Conservation (phyloP, 2,888 invertebrate species). For the Cerceris rybyensis region DNA sequence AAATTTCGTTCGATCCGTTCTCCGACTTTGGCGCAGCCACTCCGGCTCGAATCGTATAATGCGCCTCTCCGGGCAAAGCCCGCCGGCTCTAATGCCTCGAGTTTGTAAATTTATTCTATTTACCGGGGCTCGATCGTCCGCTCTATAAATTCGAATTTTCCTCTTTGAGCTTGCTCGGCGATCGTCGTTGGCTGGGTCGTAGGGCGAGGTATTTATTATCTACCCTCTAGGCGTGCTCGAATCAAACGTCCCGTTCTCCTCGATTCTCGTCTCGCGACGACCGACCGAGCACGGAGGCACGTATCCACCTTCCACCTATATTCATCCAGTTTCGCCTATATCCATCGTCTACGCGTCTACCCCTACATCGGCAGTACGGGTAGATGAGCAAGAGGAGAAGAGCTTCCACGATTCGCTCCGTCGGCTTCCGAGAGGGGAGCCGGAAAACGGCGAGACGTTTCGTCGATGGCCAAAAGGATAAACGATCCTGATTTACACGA, state of each 20-base stretch:
- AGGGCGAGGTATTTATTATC: background rate
- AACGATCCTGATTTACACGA: conserved; percentile 16
- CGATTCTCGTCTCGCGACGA: too few species aligned
- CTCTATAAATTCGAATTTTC: conserved; percentile 39
- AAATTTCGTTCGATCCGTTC: conserved; percentile 70
- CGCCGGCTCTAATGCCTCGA: conserved; percentile 52
- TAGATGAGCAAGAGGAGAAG: too few species aligned
- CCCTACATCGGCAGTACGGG: too few species aligned
- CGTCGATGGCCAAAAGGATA: background rate
- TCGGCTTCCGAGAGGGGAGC: too few species aligned
- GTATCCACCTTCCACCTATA: too few species aligned
- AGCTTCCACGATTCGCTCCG: too few species aligned
- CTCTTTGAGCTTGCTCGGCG: background rate
- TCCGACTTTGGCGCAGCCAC: conserved; percentile 56
- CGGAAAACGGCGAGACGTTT: background rate
- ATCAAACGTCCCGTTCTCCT: too few species aligned
- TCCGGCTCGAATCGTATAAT: conserved; percentile 60
- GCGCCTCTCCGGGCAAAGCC: conserved; percentile 58
- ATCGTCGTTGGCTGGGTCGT: background rate
- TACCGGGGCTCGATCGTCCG: conserved; percentile 44
- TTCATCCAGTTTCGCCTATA: background rate
- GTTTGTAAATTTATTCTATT: conserved; percentile 66
- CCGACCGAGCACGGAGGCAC: too few species aligned
- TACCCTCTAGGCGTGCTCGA: too few species aligned
- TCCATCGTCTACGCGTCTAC: background rate